Evolutionary conservation across 2,113 vertebrate species (phyloP), one percentile per base, ranked within the genome.

Genomic region (Chloroceryle aenea): DNA sequence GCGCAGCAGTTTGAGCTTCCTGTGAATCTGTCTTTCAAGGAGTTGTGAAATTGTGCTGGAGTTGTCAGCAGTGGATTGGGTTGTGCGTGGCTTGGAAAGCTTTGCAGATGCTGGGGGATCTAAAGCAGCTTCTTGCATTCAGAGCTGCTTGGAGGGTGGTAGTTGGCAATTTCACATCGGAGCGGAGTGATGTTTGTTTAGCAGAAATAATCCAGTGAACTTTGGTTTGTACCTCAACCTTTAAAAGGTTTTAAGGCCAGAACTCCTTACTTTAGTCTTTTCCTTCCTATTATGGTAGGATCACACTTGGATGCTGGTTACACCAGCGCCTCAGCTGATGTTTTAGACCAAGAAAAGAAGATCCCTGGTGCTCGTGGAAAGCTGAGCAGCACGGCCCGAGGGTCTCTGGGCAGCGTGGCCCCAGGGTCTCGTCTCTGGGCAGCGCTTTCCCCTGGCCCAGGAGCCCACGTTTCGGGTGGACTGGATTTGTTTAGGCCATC

Each of bases 381-480:
- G 40, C 36, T 43, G 7, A 40, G 73, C 34, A 14, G 1, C 5
- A 48, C 63, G 36, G 19, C 43, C 43, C 43, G 17, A 19, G 45
- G 45, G 38, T 40, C 38, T 40, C 38, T 40, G 38, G 38, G 38
- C 38, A 40, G 1, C 5, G 55, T 68, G 36, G 19, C 43, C 43
- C 43, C 16, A 19, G 45, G 45, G 45, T 40, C 9, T 40, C 9
- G 38, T 40, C 38, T 40, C 38, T 40, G 38, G 38, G 38, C 38
- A 40, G 11, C 38, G 38, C 38, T 40, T 40, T 40, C 48, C 48
- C 18, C 5, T 15, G 43, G 47, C 36, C 68, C 26, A 43, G 74
- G n/a, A 52, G 29, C 22, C 1, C 26, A n/a, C 0, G 1, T 21
- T 40, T 16, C 77, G 2, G 0, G 4, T 2, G 4, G 40, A 9